Evolutionary conservation across 64 coral and sea anemone genomes (phyloP).

Genomic region (Porites australiensis): DNA sequence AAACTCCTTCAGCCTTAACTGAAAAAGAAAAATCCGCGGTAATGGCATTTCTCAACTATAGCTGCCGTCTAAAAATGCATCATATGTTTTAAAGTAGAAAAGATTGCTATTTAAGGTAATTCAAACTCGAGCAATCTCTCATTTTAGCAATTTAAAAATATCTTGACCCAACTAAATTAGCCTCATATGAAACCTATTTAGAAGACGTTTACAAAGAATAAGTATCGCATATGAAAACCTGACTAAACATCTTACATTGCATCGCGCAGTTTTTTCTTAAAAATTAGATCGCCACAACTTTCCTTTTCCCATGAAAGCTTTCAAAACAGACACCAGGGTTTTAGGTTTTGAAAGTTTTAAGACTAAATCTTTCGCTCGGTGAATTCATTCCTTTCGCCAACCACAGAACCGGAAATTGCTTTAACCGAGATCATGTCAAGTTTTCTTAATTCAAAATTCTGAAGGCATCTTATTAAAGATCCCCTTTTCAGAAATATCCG

Average conservation of each 20-base stretch:
- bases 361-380: neutral
- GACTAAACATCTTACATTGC: too few species aligned
- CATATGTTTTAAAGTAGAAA: neutral
- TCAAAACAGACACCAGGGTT: neutral
- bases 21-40: neutral
- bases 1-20: too few species aligned
- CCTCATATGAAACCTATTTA: slow-evolving; percentile 39
- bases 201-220: neutral
- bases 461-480: too few species aligned
- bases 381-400: slow-evolving; percentile 24
- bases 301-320: neutral
- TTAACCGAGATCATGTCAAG: neutral
- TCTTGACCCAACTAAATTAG: neutral
- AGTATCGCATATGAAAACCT: too few species aligned
- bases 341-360: neutral
- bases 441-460: neutral
- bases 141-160: slow-evolving; percentile 24
- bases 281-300: neutral
- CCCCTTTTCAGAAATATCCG: too few species aligned
- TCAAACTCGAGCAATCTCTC: neutral
- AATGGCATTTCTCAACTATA: neutral
- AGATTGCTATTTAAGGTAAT: neutral
- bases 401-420: slow-evolving; percentile 38
- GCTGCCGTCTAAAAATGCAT: neutral
- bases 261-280: too few species aligned